phyloP scores from a whole-genome alignment of 2,888 invertebrate species.

The Caenorhabditis japonica region DNA sequence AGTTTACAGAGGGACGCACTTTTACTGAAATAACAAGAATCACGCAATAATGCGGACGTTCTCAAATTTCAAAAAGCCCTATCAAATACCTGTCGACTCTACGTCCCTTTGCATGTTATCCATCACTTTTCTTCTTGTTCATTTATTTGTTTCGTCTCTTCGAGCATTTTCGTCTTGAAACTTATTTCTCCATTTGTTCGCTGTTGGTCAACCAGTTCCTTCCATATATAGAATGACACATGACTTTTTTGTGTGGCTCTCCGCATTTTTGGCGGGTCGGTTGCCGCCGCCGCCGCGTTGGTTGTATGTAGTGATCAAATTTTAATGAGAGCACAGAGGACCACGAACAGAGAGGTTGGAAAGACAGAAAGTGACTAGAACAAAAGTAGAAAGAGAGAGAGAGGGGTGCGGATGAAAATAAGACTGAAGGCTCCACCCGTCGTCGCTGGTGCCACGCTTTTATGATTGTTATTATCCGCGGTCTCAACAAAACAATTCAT shows the following conservation, averaged over 20 bases:
- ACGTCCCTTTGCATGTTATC: no score
- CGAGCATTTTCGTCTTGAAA: no score
- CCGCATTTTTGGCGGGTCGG: slow-evolving; percentile 34
- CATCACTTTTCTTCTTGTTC: no score
- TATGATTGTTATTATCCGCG: slow-evolving; percentile 55
- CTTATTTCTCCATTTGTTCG: no score
- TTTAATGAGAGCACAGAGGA: slow-evolving; percentile 48
- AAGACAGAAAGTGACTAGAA: slow-evolving; percentile 17
- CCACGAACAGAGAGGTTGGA: slow-evolving; percentile 44
- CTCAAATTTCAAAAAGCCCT: no score
- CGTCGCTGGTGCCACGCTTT: slow-evolving; percentile 30
- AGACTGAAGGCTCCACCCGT: slow-evolving; percentile 26
- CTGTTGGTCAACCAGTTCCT: no score
- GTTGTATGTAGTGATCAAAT: slow-evolving; percentile 45
- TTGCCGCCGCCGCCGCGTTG: no score
- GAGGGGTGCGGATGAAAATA: slow-evolving; percentile 37
- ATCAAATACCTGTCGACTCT: no score
- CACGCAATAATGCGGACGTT: no score
- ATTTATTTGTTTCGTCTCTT: no score
- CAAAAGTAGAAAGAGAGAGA: slow-evolving; percentile 29
- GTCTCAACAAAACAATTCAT: slow-evolving; percentile 52
- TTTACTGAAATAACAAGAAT: no score
- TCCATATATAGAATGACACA: slow-evolving; percentile 26
- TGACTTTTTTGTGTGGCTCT: slow-evolving; percentile 7
- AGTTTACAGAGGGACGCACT: no score